Conservation (phyloP, 2,113 vertebrate genomes). For the Caretta caretta region DNA sequence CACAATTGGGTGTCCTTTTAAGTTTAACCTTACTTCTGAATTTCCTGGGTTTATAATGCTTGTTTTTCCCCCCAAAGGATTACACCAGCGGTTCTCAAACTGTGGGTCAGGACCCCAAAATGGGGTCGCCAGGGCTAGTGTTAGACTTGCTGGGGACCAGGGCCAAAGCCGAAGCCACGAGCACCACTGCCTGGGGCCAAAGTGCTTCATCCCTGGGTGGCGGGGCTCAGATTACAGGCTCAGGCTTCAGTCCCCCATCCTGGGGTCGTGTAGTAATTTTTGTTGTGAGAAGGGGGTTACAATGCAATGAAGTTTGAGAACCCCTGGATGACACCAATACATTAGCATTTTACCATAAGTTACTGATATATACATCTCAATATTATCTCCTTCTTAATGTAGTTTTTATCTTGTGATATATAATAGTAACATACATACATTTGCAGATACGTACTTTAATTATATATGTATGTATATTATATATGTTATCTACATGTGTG, state of each 20-base stretch:
- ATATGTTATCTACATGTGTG: neutral
- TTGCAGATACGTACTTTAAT: neutral
- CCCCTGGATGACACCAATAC: neutral
- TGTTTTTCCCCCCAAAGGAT: neutral
- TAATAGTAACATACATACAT: neutral
- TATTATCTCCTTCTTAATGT: accelerated
- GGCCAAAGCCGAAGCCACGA: no score
- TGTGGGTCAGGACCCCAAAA: no score
- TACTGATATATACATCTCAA: neutral
- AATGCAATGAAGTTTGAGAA: no score
- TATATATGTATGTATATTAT: neutral
- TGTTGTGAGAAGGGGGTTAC: no score
- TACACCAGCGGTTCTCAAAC: no score
- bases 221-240: no score
- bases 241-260: no score
- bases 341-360: neutral
- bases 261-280: no score
- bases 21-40: neutral
- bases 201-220: no score
- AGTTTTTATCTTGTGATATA: neutral
- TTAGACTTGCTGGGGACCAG: no score
- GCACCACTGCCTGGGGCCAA: no score
- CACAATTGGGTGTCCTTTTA: neutral
- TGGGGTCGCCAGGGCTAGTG: no score
- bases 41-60: neutral